phyloP scores from a whole-genome alignment of 2,797 vertebrate species.

The Acomys russatus region DNA sequence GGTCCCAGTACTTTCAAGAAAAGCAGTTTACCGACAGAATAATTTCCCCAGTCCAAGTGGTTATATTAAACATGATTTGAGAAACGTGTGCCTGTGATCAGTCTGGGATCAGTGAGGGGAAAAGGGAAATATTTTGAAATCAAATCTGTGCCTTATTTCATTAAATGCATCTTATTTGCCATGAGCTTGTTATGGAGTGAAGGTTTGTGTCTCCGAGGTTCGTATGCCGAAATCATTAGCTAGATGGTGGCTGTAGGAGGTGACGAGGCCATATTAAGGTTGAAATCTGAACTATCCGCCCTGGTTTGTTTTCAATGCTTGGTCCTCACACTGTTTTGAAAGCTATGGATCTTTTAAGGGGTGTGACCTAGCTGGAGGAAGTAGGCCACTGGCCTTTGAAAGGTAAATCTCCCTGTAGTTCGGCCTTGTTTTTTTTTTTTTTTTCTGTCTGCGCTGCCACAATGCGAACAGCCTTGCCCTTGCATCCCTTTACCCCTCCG shows the following conservation, averaged over 20 bases:
- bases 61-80: slow-evolving; percentile 23
- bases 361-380: not conserved
- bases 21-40: not conserved
- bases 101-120: not conserved
- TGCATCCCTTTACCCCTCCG: not conserved
- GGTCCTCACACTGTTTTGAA: not conserved
- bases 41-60: not conserved
- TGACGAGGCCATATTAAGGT: not conserved
- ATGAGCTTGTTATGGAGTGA: not conserved
- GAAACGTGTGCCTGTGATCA: not conserved
- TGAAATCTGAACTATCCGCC: not conserved
- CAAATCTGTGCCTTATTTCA: slow-evolving; percentile 45
- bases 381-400: not conserved
- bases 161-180: slow-evolving; percentile 16
- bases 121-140: slow-evolving; percentile 49
- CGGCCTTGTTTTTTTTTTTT: not conserved
- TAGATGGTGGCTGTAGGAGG: not conserved
- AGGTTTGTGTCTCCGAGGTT: not conserved
- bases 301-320: not conserved
- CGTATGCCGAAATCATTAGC: not conserved
- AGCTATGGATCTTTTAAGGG: not conserved
- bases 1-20: not conserved
- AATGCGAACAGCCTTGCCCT: not conserved
- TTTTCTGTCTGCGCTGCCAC: not conserved
- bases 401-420: not conserved